Percentiles rank a stretch among this genome's conserved stretches.
phyloP scores from a whole-genome alignment of 2,113 vertebrate species.

The Pseudopipra pipra region DNA sequence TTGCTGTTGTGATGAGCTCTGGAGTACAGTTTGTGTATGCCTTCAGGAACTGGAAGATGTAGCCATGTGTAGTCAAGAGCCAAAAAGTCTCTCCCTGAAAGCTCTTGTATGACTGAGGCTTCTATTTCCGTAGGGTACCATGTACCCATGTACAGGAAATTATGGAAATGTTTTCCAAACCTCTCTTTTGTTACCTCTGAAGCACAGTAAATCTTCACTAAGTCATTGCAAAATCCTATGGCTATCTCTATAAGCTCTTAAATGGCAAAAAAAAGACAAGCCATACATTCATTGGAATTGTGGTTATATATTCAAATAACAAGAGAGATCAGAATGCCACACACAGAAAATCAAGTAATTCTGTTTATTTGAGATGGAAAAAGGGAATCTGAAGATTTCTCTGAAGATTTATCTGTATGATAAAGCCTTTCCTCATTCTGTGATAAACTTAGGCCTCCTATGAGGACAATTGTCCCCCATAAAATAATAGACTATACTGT shows the following conservation, averaged over 20 bases:
- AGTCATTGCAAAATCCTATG: not conserved
- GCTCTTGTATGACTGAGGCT: not conserved
- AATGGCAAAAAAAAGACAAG: not conserved
- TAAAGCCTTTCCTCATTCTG: not conserved
- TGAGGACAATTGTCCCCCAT: not conserved
- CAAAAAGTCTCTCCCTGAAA: constrained; percentile 10
- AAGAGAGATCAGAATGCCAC: not conserved
- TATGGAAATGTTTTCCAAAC: not conserved
- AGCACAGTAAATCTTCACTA: not conserved
- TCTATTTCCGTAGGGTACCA: not conserved
- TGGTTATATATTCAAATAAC: not conserved
- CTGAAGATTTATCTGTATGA: not conserved
- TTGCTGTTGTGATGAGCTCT: constrained; percentile 3
- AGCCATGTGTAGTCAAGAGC: not conserved
- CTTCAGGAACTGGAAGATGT: constrained; percentile 29
- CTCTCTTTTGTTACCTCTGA: not conserved
- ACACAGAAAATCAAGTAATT: not conserved
- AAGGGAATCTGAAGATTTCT: not conserved
- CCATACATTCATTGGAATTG: not conserved
- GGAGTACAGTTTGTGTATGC: constrained; percentile 18
- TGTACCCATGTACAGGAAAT: not conserved
- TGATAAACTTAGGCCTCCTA: not conserved
- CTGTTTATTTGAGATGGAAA: not conserved
- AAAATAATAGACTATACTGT: too few relatives aligned
- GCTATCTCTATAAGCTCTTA: not conserved